Conservation (phyloP, 2,888 invertebrate species). For the Zonitis immaculata region DNA sequence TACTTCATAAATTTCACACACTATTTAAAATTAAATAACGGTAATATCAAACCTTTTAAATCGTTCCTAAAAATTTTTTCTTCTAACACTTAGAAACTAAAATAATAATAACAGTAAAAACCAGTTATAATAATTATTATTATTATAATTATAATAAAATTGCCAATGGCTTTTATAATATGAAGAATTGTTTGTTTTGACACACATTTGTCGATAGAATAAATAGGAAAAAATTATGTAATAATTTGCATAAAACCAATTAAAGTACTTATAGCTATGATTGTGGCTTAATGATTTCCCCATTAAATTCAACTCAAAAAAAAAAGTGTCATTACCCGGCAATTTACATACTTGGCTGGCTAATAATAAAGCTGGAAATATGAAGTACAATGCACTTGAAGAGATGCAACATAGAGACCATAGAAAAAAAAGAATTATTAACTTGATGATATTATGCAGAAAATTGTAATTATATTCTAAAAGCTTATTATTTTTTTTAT, state of each 20-base stretch:
- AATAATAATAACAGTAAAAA: background rate
- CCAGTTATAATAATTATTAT: background rate
- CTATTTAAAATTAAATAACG: conserved; percentile 16
- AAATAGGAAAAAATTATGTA: too few species aligned
- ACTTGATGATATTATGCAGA: too few species aligned
- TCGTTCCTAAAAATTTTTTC: conserved; percentile 12
- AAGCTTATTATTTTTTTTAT: too few species aligned
- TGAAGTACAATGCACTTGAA: background rate
- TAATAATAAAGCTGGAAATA: background rate
- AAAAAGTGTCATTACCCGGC: background rate
- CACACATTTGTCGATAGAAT: background rate
- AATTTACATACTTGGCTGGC: conserved; percentile 1
- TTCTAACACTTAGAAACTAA: background rate
- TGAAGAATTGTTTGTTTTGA: too few species aligned
- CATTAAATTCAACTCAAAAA: background rate
- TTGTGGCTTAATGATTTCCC: background rate
- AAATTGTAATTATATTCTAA: too few species aligned
- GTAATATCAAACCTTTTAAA: conserved; percentile 17
- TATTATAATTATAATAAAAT: too few species aligned
- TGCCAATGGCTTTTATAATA: too few species aligned
- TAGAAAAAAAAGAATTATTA: too few species aligned
- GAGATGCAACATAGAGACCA: too few species aligned
- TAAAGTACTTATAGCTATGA: too few species aligned
- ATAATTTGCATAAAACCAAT: too few species aligned
- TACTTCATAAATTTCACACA: conserved; percentile 10